phyloP scores from a whole-genome alignment of 2,888 invertebrate species.

The Siphlonurus alternatus region DNA sequence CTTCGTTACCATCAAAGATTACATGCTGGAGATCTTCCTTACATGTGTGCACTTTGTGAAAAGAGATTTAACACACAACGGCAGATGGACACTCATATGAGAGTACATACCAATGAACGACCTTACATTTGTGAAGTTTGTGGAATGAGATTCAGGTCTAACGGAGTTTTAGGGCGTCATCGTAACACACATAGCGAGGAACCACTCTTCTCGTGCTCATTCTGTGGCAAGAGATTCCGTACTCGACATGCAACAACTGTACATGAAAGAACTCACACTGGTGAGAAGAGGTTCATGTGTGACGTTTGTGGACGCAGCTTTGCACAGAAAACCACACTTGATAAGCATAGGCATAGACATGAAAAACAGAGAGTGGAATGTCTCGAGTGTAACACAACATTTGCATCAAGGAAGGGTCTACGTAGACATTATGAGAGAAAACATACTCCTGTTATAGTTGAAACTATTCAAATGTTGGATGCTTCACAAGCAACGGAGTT shows the following conservation, averaged over 20 bases:
- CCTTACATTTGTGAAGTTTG: conserved; percentile 1
- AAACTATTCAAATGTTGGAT: neutral
- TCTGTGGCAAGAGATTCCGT: neutral
- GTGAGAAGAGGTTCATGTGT: conserved; percentile 1
- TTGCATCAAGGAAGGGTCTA: neutral
- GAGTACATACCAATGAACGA: neutral
- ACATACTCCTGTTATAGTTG: neutral
- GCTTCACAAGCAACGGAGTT: neutral
- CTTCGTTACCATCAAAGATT: neutral
- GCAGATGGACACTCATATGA: neutral
- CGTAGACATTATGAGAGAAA: neutral
- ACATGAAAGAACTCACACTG: neutral
- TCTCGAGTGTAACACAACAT: neutral
- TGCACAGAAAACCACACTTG: neutral
- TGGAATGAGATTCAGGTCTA: neutral
- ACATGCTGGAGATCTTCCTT: neutral
- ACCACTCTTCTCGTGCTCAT: neutral
- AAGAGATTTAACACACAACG: conserved; percentile 1
- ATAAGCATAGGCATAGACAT: neutral
- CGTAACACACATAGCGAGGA: neutral
- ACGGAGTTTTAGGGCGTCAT: neutral
- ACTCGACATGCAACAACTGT: neutral
- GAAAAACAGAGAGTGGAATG: neutral
- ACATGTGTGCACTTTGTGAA: neutral
- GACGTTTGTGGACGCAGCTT: neutral